Conservation (phyloP, 2,113 vertebrate genomes). For the Lagenorhynchus albirostris region DNA sequence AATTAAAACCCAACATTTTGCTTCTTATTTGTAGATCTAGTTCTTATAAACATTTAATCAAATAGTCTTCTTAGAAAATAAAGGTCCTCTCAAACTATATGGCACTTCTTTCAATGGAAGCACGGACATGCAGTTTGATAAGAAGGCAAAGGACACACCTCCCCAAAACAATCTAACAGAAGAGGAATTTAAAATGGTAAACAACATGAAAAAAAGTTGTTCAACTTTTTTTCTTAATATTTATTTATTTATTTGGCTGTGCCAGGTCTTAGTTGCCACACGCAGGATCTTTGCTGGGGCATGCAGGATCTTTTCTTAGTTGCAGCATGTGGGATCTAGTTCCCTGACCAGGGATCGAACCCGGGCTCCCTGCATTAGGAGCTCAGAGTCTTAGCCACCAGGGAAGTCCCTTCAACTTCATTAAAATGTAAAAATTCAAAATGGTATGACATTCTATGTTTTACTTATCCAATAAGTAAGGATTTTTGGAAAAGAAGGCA, state of each 20-base stretch:
- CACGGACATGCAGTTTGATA: not conserved
- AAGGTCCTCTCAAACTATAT: not conserved
- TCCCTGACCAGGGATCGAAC: no score
- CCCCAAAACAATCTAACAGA: not conserved
- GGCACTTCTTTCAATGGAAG: not conserved
- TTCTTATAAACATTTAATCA: not conserved
- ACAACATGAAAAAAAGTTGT: not conserved
- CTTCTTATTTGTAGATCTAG: not conserved
- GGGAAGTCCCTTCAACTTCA: not conserved
- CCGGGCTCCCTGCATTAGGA: no score
- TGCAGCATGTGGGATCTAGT: no score
- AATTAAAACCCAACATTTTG: not conserved
- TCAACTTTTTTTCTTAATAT: not conserved
- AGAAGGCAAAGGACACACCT: not conserved
- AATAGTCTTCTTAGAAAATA: constrained; percentile 7
- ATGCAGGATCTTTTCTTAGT: no score
- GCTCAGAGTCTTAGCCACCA: no score
- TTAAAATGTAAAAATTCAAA: not conserved
- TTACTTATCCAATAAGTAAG: not conserved
- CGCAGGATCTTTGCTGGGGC: no score
- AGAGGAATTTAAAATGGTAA: not conserved
- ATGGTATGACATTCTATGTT: not conserved
- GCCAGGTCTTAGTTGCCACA: no score
- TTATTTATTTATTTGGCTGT: no score
- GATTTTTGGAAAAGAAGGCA: not conserved